Base-by-base conservation (phyloP, 37 sponge, comb jelly and placozoan genomes). In the Halisarca cf. caerulea region DNA sequence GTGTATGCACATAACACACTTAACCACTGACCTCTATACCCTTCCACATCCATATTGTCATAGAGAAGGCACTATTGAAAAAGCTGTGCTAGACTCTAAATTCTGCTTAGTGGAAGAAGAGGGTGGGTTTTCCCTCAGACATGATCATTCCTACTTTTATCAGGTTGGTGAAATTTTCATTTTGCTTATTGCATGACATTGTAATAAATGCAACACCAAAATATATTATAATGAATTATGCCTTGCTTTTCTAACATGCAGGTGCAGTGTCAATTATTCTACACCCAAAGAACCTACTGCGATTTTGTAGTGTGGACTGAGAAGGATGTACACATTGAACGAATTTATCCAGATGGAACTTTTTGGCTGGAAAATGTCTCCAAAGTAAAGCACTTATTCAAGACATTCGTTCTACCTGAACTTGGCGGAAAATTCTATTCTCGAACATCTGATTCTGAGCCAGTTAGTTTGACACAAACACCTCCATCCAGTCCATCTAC, bases 221-320 rank as follows among this genome's bases (percentile, higher is more conserved):
- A 9, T n/a, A 14, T 66, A 27, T 15, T 66, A 15, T 25, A 18
- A 25, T 9, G 14, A n/a, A 24, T 25, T 27, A 66, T 25, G 23
- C 68, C 9, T 43, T 6, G 39, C 5, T 68, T 5, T 66, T 35
- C 15, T 6, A 24, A 64, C 32, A 35, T 2, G 30, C 58, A 87
- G 87, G 87, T 88, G 23, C 90, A 90, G 58, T 24, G 58, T 8
- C 83, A 90, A 40, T 59, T 90, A 30, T 75, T 86, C 54, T 72
- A 53, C 36, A 53, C 79, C 4, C 28, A 66, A 3, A 2, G 20
- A 7, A 20, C 45, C 23, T 90, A 90, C 40, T 90, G 90, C 23
- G 79, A 77, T n/a, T 77, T 77, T n/a, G 41, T 77, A 21, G 53
- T 77, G 37, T 77, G 79, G 79, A 77, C 79, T 34, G 25, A 77